phyloP scores from a whole-genome alignment of 2,888 invertebrate genomes.

The Dryadula phaetusa region DNA sequence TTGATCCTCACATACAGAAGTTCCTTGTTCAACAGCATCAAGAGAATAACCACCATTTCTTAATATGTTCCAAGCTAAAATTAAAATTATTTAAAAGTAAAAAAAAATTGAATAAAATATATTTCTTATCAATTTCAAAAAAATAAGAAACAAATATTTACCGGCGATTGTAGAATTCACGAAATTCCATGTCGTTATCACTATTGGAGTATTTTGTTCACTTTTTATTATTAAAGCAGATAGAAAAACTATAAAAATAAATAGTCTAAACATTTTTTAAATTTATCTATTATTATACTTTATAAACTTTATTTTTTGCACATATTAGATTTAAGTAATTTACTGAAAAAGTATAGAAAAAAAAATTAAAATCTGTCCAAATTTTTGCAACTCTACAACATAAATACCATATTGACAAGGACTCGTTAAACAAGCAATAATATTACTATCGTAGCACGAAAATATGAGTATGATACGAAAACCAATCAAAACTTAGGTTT shows the following conservation, averaged over 20 bases:
- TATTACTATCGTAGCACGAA: not conserved
- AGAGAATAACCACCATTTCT: slow-evolving; percentile 85
- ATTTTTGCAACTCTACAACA: no score
- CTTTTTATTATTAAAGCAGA: slow-evolving; percentile 40
- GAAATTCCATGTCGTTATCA: slow-evolving; percentile 93
- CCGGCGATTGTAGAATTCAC: slow-evolving; percentile 86
- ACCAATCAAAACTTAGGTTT: not conserved
- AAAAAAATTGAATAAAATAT: not conserved
- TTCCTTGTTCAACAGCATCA: slow-evolving; percentile 95
- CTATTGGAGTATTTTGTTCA: slow-evolving; percentile 83
- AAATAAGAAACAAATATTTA: slow-evolving; percentile 55
- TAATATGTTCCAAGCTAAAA: slow-evolving; percentile 89
- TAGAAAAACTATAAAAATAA: slow-evolving; percentile 38
- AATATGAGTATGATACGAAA: not conserved
- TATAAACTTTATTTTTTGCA: not conserved
- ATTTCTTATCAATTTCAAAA: no score
- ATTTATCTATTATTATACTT: not conserved
- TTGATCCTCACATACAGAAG: slow-evolving; percentile 91
- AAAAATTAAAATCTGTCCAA: no score
- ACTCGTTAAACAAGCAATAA: not conserved
- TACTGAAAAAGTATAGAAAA: no score
- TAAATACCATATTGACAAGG: not conserved
- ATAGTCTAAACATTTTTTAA: slow-evolving; percentile 42
- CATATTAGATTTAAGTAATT: no score
- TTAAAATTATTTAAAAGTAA: slow-evolving; percentile 19